Evolutionary conservation across 2,797 vertebrate genomes (phyloP), one percentile per base, ranked within the genome.

Genomic region (Phoxinus dragarum): DNA sequence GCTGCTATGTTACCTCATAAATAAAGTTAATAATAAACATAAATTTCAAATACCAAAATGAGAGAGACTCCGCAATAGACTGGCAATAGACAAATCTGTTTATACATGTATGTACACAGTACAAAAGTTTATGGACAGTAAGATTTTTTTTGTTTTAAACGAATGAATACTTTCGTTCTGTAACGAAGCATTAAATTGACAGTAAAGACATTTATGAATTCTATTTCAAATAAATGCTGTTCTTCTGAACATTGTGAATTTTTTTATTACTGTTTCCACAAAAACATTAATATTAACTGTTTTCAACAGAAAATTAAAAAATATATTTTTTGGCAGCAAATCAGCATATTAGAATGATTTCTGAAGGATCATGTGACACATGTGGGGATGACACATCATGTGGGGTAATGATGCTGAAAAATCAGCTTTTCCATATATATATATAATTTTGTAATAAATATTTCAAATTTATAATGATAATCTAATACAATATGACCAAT

Each of bases 21-120:
- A 27, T 34, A 40, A 67, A 68, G 73, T 84, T 84, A 84, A 84
- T 76, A 68, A 77, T 84, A 54, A 84, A 84, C 73, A 49, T 73
- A 54, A 54, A 49, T 84, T 52, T 54, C 1, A 79, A 79, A 61
- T 64, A 79, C n/a, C 1, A 40, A 71, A 82, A 72, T 27, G 68
- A 59, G n/a, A 31, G 80, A 44, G 67, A 72, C 38, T 61, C 56
- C 8, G 14, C 16, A 31, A 40, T 10, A 61, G 38, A 79, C 36
- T 34, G 56, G n/a, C 38, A 23, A n/a, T n/a, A n/a, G n/a, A n/a
- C 59, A 47, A 40, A 77, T 56, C 3, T 0, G n/a, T 73, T 73
- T 31, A 31, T 1, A 47, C 16, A 73, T 73, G 14, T 17, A 16
- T 44, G 40, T 27, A 31, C 42, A 47, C 42, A 27, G 61, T 16